Evolutionary conservation across 2,797 vertebrate genomes (phyloP), one percentile per base, ranked within the genome.

Genomic region (Heliangelus exortis): DNA sequence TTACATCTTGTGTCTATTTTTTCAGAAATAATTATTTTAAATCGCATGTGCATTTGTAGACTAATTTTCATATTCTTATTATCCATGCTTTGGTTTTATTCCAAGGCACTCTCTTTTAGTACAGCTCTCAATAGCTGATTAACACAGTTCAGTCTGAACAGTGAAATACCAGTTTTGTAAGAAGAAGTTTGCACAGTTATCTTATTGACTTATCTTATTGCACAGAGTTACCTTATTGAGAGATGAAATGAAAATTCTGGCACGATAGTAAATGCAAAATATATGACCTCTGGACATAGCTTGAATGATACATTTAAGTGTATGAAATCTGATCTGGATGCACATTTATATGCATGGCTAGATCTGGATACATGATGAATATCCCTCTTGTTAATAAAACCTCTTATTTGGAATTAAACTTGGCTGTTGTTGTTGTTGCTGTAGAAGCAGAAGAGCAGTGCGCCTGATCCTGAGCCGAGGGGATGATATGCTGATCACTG

Each of bases 401-500:
- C 3, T 47, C 50, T 61, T 65, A 28, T 61, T 86, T 58, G 59
- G 43, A 69, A 58, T 78, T 59, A 61, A 83, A 19, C 61, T 39
- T 75, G 11, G 59, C 29, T 66, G n/a, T n/a, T n/a, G n/a, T n/a
- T 91, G 26, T 63, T 73, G 15, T 85, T 92, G 22, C 55, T 95
- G 92, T 92, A 99, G 99, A 97, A 98, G 98, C 12, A 96, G 93
- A 74, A 97, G 69, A 19, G 96, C 99, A 1, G 97, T 99, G 47
- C 98, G 98, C 62, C 97, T 98, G 87, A 94, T 99, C 86, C 97
- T 99, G 92, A 98, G 98, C 83, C 97, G 98, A 67, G 98, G 98
- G 50, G 98, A 99, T 15, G 99, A 99, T 95, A 99, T 99, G 98
- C 84, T 99, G 95, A 98, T 99, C 89, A 98, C 98, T 5, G 99